Conservation (phyloP, 2,797 vertebrate genomes). For the Myripristis jacobus region DNA sequence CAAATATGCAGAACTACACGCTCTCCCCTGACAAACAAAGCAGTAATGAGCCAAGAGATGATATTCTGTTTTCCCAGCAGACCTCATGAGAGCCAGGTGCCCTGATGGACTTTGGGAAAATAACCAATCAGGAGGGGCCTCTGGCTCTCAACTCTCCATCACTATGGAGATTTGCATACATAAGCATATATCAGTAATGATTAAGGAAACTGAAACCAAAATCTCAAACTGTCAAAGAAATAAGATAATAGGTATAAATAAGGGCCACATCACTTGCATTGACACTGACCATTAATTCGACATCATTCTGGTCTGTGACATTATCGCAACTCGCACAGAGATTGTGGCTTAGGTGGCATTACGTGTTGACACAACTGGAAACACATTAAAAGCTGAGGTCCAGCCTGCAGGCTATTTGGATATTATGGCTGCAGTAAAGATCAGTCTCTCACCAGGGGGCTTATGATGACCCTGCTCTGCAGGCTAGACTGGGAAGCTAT, state of each 20-base stretch:
- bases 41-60: conserved; percentile 31
- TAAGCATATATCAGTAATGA: conserved; percentile 61
- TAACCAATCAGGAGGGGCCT: conserved; percentile 48
- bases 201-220: conserved; percentile 17
- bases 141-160: conserved; percentile 55
- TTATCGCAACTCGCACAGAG: no score
- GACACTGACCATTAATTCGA: background rate
- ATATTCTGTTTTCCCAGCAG: conserved; percentile 37
- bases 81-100: conserved; percentile 70
- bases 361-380: background rate
- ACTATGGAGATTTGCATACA: conserved; percentile 75
- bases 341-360: background rate
- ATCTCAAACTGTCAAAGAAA: background rate
- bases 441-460: conserved; percentile 26
- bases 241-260: background rate
- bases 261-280: conserved; percentile 1
- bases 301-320: background rate
- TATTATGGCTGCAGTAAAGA: conserved; percentile 43
- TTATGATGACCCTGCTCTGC: conserved; percentile 38
- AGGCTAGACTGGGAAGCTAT: conserved; percentile 41
- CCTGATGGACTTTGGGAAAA: conserved; percentile 49
- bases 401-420: conserved; percentile 19
- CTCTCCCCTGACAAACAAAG: conserved; percentile 11
- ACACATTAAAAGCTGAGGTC: background rate
- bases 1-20: background rate